Evolutionary conservation across 2,888 invertebrate species (phyloP), one percentile per base, ranked within the genome.

Genomic region (Capitulum mitella): DNA sequence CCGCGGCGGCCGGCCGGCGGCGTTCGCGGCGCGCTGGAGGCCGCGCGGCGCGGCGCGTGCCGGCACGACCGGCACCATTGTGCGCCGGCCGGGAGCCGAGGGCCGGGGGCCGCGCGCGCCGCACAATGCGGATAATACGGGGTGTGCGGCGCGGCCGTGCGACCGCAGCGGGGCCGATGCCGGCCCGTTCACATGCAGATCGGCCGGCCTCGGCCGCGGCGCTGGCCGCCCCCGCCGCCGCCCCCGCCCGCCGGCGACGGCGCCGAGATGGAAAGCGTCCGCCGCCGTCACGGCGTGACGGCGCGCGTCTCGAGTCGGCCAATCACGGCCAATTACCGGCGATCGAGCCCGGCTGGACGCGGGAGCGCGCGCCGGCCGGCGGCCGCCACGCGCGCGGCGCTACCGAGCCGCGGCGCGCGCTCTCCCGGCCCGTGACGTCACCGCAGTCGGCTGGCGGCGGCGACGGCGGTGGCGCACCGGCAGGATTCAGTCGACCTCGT

Each of bases 241-340:
- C 19, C 22, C 51, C 19, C 16, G 51, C 16, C 22, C 22, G 51
- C 16, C 16, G 3, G 51, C 22, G 51, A 22, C 22, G 19, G 51
- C 51, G 51, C 51, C 22, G 43, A 5, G 6, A 12, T 43, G 19
- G 19, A 22, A 51, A 22, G 64, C 34, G 16, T 32, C 19, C 16
- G 34, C 64, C 34, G 34, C 64, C 34, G 51, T 51, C 19, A 64
- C 34, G 64, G 34, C 64, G 64, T 64, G 64, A 64, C 64, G 64
- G 32, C 61, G 32, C 61, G 16, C 61, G 64, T 14, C 19, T 32
- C 19, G 64, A 32, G 29, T 12, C 29, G 14, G 58, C 58, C 58
- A 29, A 61, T 58, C 34, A 64, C 64, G 32, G 34, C 64, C 34
- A 64, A 64, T 58, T 43, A 22, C 5, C 22, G 51, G 19, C 51